A percentile compares a stretch with the other conserved stretches of the same genome.
Conservation (phyloP, 1,140 invertebrate species). For the Temnothorax nylanderi region DNA sequence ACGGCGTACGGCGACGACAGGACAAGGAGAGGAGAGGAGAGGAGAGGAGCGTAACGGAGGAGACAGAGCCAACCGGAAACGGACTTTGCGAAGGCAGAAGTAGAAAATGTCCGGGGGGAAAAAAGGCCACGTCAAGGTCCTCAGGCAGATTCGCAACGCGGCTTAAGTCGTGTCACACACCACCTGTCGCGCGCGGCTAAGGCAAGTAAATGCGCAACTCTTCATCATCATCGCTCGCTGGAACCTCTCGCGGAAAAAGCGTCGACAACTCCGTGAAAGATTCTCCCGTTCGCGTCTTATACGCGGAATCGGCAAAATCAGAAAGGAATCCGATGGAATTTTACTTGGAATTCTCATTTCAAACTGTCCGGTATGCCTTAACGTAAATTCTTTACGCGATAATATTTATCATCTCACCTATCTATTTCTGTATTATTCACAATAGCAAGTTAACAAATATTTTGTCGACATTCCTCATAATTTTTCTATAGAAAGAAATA, state of each 20-base stretch:
- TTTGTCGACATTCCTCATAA: not conserved
- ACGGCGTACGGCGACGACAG: conserved; percentile 27
- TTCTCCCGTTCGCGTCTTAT: not conserved
- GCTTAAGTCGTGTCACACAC: conserved; percentile 59
- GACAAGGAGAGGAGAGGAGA: not conserved
- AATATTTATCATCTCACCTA: not conserved
- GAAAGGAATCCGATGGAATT: not conserved
- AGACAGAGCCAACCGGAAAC: conserved; percentile 57
- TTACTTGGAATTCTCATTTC: not conserved
- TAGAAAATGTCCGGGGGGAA: conserved; percentile 58
- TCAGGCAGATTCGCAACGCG: conserved; percentile 70
- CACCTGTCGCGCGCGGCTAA: conserved; percentile 65
- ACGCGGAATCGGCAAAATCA: not conserved
- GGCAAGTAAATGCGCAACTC: conserved; percentile 60
- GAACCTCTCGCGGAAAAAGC: conserved; percentile 25
- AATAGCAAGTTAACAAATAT: not conserved
- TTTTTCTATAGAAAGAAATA: not conserved
- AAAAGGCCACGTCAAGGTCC: conserved; percentile 58
- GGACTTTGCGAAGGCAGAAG: conserved; percentile 38
- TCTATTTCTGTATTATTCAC: not conserved
- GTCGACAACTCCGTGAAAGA: not conserved
- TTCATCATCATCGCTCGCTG: conserved; percentile 38
- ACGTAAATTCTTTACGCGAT: not conserved
- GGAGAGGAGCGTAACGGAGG: conserved; percentile 41
- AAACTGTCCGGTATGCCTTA: not conserved